phyloP scores from a whole-genome alignment of 2,797 vertebrate species.

The Steatocranus sp. region DNA sequence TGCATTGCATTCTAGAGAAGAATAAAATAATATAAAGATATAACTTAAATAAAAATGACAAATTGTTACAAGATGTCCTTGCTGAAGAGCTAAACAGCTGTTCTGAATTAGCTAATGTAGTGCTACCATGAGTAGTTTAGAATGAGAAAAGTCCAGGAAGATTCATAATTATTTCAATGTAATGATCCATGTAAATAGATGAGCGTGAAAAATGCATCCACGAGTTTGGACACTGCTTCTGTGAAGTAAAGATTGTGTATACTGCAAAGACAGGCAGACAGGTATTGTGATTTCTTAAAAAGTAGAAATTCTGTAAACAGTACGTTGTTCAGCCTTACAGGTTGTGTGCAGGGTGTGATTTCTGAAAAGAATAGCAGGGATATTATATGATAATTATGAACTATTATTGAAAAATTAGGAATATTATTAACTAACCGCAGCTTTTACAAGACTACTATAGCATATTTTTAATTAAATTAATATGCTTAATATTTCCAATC shows the following conservation, averaged over 20 bases:
- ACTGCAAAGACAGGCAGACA: neutral
- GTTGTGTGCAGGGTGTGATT: neutral
- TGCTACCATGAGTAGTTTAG: neutral
- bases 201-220: conserved; percentile 38
- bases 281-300: neutral
- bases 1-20: neutral
- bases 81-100: neutral
- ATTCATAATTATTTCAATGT: neutral
- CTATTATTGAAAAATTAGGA: neutral
- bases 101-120: neutral
- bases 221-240: neutral
- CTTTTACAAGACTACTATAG: neutral
- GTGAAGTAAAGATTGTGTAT: neutral
- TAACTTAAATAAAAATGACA: neutral
- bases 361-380: neutral
- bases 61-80: neutral
- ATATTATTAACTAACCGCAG: neutral
- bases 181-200: neutral
- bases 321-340: neutral
- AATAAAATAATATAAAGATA: neutral
- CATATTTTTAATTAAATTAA: neutral
- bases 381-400: neutral
- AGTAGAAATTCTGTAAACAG: neutral
- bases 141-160: neutral
- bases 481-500: neutral